phyloP scores from a whole-genome alignment of 2,888 invertebrate genomes.

The Apeira syringaria region DNA sequence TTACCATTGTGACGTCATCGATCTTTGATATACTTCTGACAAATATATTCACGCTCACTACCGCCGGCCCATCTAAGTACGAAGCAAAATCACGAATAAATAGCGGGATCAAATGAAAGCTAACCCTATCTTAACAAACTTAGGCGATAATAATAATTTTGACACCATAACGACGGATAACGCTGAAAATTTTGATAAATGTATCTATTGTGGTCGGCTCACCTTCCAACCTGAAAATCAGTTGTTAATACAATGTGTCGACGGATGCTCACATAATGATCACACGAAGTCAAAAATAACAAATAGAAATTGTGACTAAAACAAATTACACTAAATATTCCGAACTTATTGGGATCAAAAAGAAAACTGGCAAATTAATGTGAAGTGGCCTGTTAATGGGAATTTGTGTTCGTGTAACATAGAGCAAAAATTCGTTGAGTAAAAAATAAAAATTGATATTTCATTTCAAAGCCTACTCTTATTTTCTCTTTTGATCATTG shows the following conservation, averaged over 20 bases:
- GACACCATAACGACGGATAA: conserved; percentile 16
- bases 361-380: conserved; percentile 43
- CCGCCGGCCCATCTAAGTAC: conserved; percentile 94
- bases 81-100: conserved; percentile 78
- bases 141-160: conserved; percentile 37
- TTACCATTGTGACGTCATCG: conserved; percentile 99
- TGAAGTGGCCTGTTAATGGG: conserved; percentile 67
- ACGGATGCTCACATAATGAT: conserved; percentile 33
- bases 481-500: too few species aligned
- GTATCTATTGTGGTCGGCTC: conserved; percentile 38
- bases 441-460: conserved; percentile 25
- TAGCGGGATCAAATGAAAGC: conserved; percentile 53
- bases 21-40: conserved; percentile 99
- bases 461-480: conserved; percentile 9
- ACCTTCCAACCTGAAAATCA: conserved; percentile 53
- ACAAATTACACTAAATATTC: conserved; percentile 46
- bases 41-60: conserved; percentile 99
- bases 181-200: conserved; percentile 32
- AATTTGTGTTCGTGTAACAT: conserved; percentile 80
- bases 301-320: conserved; percentile 40
- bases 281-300: conserved; percentile 41
- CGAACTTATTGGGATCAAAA: conserved; percentile 43
- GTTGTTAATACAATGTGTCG: conserved; percentile 21
- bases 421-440: conserved; percentile 38
- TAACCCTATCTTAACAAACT: conserved; percentile 43